phyloP scores from a whole-genome alignment of 2,888 invertebrate species.

The Beris chalybata region DNA sequence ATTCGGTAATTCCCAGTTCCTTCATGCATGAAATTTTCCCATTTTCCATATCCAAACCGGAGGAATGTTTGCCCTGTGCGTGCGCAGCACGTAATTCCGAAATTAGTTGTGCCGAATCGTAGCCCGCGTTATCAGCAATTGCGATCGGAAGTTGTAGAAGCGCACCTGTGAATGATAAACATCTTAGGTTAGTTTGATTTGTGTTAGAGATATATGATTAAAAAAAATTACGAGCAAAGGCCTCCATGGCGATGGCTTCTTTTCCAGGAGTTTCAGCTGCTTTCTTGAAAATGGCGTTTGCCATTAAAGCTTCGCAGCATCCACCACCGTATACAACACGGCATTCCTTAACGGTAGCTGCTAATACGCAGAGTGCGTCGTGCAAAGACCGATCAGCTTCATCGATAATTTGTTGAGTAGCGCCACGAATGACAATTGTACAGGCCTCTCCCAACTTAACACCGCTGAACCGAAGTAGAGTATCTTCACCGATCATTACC shows the following conservation, averaged over 20 bases:
- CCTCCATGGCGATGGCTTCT: conserved; percentile 95
- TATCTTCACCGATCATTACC: conserved; percentile 97
- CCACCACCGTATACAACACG: conserved; percentile 91
- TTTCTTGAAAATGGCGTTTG: conserved; percentile 81
- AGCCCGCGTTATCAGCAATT: conserved; percentile 98
- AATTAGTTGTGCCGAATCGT: conserved; percentile 93
- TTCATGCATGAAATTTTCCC: conserved; percentile 91
- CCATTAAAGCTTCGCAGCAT: conserved; percentile 96
- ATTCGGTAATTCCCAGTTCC: conserved; percentile 90
- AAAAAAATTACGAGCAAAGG: conserved; percentile 70
- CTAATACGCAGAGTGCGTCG: conserved; percentile 95
- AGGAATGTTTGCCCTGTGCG: conserved; percentile 73
- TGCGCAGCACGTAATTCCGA: conserved; percentile 91
- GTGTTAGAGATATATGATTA: background rate
- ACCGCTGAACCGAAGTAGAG: conserved; percentile 90
- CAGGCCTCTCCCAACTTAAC: conserved; percentile 96
- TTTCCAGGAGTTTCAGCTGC: conserved; percentile 92
- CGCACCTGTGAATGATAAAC: conserved; percentile 58
- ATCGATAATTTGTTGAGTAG: conserved; percentile 97
- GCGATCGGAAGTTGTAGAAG: conserved; percentile 88
- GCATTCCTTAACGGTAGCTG: conserved; percentile 93
- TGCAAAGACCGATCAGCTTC: conserved; percentile 98
- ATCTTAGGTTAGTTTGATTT: background rate
- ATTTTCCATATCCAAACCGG: conserved; percentile 79
- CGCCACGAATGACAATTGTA: conserved; percentile 94